Conservation (phyloP, 2,888 invertebrate species). For the Poecilobothrus nobilitatus region DNA sequence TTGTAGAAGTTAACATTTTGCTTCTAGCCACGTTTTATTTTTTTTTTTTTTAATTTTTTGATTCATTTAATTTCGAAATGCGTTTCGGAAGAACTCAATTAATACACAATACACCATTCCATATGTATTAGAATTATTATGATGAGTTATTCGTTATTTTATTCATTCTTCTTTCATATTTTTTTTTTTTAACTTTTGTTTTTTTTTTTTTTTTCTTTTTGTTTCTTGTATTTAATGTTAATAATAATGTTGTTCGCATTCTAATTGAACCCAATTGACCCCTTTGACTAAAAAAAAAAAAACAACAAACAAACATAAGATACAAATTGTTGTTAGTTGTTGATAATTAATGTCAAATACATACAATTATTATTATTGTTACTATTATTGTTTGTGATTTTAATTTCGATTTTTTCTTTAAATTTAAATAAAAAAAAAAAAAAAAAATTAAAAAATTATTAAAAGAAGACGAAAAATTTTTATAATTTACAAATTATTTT, state of each 20-base stretch:
- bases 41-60: slow-evolving; percentile 1
- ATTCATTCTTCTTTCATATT: no score
- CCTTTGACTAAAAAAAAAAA: background rate
- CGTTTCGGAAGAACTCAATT: slow-evolving; percentile 6
- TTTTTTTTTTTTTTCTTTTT: background rate
- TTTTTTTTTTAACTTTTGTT: no score
- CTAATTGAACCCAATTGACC: slow-evolving; percentile 24
- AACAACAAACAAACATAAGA: background rate
- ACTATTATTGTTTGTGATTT: background rate
- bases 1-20: no score
- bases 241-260: slow-evolving; percentile 22
- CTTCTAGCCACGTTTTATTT: no score
- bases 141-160: background rate
- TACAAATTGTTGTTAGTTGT: background rate
- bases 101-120: background rate
- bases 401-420: no score
- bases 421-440: no score
- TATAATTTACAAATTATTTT: no score
- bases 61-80: slow-evolving; percentile 6
- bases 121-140: background rate
- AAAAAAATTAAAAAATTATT: no score
- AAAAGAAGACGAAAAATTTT: no score
- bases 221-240: background rate
- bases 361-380: background rate
- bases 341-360: background rate